phyloP scores from a whole-genome alignment of 2,888 invertebrate genomes.

The Seira sanloemensis region DNA sequence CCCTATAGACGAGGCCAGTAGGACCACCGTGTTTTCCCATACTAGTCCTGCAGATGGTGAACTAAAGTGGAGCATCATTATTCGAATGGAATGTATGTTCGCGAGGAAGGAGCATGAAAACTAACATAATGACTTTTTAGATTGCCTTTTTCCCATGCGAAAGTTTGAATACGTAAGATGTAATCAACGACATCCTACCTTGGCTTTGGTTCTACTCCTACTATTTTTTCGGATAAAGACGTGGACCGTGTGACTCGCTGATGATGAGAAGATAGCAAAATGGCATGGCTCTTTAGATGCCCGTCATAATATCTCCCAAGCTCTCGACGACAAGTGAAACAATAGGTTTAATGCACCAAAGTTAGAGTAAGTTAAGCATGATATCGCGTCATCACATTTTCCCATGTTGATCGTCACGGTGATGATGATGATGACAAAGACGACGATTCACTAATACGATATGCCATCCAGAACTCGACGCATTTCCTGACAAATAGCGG shows the following conservation, averaged over 20 bases:
- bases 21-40: background rate
- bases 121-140: conserved; percentile 20
- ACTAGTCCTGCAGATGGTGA: background rate
- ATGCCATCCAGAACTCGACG: background rate
- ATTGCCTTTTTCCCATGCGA: background rate
- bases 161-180: conserved; percentile 13
- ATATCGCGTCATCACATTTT: conserved; percentile 38
- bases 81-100: conserved; percentile 16
- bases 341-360: conserved; percentile 56
- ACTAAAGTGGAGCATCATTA: conserved; percentile 22
- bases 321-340: conserved; percentile 49
- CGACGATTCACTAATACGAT: background rate
- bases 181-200: background rate
- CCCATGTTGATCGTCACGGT: conserved; percentile 18
- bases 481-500: background rate
- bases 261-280: background rate
- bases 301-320: conserved; percentile 22
- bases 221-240: background rate
- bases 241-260: background rate
- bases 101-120: background rate
- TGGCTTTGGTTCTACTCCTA: background rate
- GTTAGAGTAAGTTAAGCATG: conserved; percentile 41
- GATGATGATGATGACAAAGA: conserved; percentile 22
- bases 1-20: background rate
- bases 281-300: conserved; percentile 18